Evolutionary conservation across 2,888 invertebrate genomes (phyloP).

Genomic region (Stomorhina lunata): DNA sequence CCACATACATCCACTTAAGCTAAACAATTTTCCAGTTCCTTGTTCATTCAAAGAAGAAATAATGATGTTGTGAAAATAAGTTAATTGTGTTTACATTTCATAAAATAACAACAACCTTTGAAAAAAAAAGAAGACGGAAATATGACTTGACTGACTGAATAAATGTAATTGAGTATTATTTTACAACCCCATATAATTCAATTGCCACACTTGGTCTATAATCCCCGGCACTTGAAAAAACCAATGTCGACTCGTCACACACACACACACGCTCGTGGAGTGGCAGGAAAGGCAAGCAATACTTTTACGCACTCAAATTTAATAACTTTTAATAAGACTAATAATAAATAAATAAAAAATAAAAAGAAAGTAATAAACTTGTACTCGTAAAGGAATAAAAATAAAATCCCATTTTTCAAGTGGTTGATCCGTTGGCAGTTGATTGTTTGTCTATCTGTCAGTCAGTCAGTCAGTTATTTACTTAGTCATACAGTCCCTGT

Average conservation of each 20-base stretch:
- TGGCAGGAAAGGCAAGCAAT: conserved; percentile 39
- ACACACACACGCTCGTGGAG: neutral
- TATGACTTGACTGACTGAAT: neutral
- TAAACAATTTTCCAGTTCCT: neutral
- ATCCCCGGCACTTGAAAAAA: conserved; percentile 63
- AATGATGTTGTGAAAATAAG: conserved; percentile 60
- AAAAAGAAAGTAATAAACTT: conserved; percentile 15
- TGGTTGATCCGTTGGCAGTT: conserved; percentile 38
- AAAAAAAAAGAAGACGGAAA: conserved; percentile 10
- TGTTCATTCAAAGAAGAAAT: conserved; percentile 26
- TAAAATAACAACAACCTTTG: conserved; percentile 42
- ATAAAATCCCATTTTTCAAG: conserved; percentile 67
- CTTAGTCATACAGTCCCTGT: too few species aligned
- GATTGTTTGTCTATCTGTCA: neutral
- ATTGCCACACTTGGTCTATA: conserved; percentile 63
- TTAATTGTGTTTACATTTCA: conserved; percentile 65
- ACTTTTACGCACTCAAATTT: conserved; percentile 67
- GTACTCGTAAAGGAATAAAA: conserved; percentile 26
- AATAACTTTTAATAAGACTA: conserved; percentile 70
- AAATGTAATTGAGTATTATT: conserved; percentile 22
- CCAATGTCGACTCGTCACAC: conserved; percentile 47
- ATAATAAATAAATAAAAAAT: conserved; percentile 62
- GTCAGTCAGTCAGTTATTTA: conserved; percentile 4
- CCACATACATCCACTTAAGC: neutral
- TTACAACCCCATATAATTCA: conserved; percentile 61